Evolutionary conservation across 1,140 invertebrate species (phyloP).

Genomic region (Platyscapa corneri): DNA sequence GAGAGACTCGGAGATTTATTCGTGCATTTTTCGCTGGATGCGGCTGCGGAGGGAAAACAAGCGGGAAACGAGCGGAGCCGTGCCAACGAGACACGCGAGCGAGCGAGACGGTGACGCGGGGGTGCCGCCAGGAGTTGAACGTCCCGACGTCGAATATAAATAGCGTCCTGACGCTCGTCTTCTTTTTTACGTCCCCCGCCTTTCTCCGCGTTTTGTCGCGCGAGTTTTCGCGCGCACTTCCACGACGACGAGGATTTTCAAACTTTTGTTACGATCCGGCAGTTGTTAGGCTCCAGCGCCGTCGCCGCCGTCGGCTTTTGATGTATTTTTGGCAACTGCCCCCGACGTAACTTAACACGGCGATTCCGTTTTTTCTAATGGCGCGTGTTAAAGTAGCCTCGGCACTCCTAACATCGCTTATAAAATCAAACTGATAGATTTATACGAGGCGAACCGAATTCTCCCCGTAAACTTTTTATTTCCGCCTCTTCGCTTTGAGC

Average conservation of each 20-base stretch:
- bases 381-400: background rate
- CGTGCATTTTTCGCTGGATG: background rate
- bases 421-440: background rate
- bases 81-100: background rate
- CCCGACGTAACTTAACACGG: background rate
- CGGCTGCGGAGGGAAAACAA: background rate
- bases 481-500: too few species aligned
- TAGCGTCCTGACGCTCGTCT: conserved; percentile 3
- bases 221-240: background rate
- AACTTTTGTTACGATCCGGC: conserved; percentile 13
- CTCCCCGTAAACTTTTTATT: too few species aligned
- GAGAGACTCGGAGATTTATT: background rate
- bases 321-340: conserved; percentile 18
- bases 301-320: background rate
- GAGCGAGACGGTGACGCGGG: background rate
- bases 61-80: background rate
- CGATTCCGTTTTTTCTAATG: background rate
- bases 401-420: background rate
- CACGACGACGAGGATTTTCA: background rate
- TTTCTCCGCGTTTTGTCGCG: conserved; percentile 3
- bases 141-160: conserved; percentile 47
- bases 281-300: background rate
- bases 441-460: too few species aligned
- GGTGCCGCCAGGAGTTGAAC: conserved; percentile 44
- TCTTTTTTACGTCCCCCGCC: background rate